Base-by-base conservation (phyloP, 2,888 invertebrate species). In the Eupithecia inturbata region DNA sequence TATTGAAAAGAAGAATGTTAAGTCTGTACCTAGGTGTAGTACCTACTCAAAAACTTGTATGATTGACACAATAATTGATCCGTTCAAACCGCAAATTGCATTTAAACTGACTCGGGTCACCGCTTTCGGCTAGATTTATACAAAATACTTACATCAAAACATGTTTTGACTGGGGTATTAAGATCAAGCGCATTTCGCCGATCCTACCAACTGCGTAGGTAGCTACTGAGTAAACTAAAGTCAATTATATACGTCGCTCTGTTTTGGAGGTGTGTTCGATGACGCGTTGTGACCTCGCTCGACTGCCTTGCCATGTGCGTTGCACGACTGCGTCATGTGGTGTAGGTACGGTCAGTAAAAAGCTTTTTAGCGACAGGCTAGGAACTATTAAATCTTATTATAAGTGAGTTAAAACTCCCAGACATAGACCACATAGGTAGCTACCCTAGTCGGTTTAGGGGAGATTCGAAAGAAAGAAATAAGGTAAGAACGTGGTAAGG, bases 181-280 rank as follows among this genome's bases (percentile, higher is more conserved):
- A 3, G 53, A 53, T 57, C 12, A 57, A 57, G 22, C 57, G 26
- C 57, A 57, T 57, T 26, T 57, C 5, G 57, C 57, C 26, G 57
- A 22, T 26, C 62, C 16, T 28, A 62, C 62, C 62, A 62, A 62
- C 62, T 62, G 62, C 62, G 62, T 62, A 62, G 9, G 60, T n/a
- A n/a, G n/a, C n/a, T n/a, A n/a, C n/a, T n/a, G n/a, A n/a, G n/a
- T n/a, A n/a, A n/a, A n/a, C n/a, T n/a, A n/a, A n/a, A n/a, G n/a
- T n/a, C n/a, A n/a, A n/a, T n/a, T n/a, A n/a, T n/a, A n/a, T n/a
- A n/a, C n/a, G 62, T 31, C 28, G 31, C 31, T 28, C 16, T 31
- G 16, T 62, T 62, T 62, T 31, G 62, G 62, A 62, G 62, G 62
- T 62, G 60, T 62, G 62, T 62, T 53, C 28, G 28, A 62, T 62